Percentiles rank a stretch among this genome's conserved stretches.
phyloP scores from a whole-genome alignment of 2,797 vertebrate species.

The Clarias pachynema region DNA sequence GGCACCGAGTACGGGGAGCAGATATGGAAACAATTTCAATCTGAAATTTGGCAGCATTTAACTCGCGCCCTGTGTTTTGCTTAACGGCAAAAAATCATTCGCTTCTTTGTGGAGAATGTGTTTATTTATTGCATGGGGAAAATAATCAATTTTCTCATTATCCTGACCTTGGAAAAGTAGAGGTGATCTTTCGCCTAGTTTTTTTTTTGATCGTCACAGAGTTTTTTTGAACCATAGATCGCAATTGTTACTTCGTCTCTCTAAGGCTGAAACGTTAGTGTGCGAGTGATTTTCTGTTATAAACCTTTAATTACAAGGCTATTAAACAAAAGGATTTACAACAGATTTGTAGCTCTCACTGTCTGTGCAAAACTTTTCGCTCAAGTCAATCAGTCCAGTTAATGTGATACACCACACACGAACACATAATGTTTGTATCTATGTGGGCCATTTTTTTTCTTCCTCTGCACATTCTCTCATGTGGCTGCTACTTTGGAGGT shows the following conservation, averaged over 20 bases:
- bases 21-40: constrained; percentile 63
- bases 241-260: background rate
- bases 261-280: background rate
- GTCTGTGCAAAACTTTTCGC: background rate
- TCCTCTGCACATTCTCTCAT: constrained; percentile 30
- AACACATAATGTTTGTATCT: constrained; percentile 19
- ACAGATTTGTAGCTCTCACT: background rate
- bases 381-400: background rate
- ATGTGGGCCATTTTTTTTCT: background rate
- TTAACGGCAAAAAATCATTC: constrained; percentile 55
- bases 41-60: constrained; percentile 56
- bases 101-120: constrained; percentile 52
- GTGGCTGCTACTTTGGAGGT: constrained; percentile 48
- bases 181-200: constrained; percentile 31
- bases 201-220: constrained; percentile 1
- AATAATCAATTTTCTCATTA: constrained; percentile 53
- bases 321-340: background rate
- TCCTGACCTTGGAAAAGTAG: constrained; percentile 48
- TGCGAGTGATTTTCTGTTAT: background rate
- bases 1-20: constrained; percentile 53
- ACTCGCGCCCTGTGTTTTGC: constrained; percentile 54
- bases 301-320: constrained; percentile 15
- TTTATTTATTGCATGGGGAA: constrained; percentile 54
- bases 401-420: constrained; percentile 7
- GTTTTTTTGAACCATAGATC: constrained; percentile 2